These are phyloP conservation scores for Drosophila kurseongensis DNA, from an alignment of 1,140 invertebrate species.

Conservation along the genomic window DNA sequence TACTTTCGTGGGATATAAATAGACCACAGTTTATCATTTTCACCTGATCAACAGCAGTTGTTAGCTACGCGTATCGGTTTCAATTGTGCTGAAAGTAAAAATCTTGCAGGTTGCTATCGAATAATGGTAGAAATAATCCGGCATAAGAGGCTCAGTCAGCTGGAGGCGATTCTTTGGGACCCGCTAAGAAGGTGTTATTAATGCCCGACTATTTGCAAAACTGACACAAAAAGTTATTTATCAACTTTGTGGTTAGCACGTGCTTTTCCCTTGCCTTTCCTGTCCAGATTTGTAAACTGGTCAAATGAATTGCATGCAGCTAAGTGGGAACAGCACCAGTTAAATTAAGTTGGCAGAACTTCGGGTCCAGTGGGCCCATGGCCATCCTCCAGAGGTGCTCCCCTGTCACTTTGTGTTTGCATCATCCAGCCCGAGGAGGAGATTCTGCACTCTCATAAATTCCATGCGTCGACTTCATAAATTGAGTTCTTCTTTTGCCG, in stretches of 20 bases:
- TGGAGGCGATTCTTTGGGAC: conserved; percentile 15
- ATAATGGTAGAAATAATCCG: conserved; percentile 34
- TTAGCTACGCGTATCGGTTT: conserved; percentile 22
- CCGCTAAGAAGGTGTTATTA: conserved; percentile 71
- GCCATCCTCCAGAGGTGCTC: background rate
- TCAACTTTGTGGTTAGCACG: conserved; percentile 60
- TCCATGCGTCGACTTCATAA: conserved; percentile 65
- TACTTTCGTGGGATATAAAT: background rate
- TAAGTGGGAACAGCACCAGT: conserved; percentile 54
- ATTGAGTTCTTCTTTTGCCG: conserved; percentile 56
- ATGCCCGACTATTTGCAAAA: conserved; percentile 70
- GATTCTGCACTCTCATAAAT: conserved; percentile 54
- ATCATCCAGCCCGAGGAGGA: conserved; percentile 14
- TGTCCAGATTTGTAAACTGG: conserved; percentile 61
- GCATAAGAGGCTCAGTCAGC: conserved; percentile 35
- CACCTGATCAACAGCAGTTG: conserved; percentile 18
- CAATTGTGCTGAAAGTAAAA: conserved; percentile 34
- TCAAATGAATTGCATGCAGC: conserved; percentile 63
- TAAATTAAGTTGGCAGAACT: conserved; percentile 66
- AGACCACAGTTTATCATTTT: conserved; percentile 1
- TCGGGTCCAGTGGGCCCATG: conserved; percentile 27
- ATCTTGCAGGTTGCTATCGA: conserved; percentile 13
- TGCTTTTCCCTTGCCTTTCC: conserved; percentile 10
- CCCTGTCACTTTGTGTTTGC: conserved; percentile 45
- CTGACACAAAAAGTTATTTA: conserved; percentile 69